Conservation (phyloP, 64 coral and sea anemone species). For the Astreopora myriophthalma region DNA sequence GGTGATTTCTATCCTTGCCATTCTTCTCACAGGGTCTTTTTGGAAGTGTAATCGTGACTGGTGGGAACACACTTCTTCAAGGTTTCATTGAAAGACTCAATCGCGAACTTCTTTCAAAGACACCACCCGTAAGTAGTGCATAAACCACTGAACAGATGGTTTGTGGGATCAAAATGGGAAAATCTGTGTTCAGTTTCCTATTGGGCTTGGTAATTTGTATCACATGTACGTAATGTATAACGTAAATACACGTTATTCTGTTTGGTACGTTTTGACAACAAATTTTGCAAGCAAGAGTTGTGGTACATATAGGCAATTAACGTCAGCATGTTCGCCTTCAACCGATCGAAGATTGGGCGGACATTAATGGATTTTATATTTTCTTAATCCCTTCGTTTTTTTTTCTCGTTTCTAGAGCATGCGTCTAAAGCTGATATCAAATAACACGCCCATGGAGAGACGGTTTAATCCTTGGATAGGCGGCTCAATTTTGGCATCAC, state of each 20-base stretch:
- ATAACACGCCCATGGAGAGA: constrained; percentile 87
- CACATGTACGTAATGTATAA: too few relatives aligned
- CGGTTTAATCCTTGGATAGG: constrained; percentile 98
- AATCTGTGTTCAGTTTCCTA: too few relatives aligned
- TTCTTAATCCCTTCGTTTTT: neutral
- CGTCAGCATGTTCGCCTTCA: too few relatives aligned
- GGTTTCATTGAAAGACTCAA: constrained; percentile 97
- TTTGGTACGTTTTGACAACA: too few relatives aligned
- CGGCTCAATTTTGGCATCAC: constrained; percentile 93
- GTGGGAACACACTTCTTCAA: constrained; percentile 92
- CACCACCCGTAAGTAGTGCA: constrained; percentile 85
- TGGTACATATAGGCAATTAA: too few relatives aligned
- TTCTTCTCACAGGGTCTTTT: constrained; percentile 80
- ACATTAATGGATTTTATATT: too few relatives aligned
- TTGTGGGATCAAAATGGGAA: too few relatives aligned
- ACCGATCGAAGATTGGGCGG: too few relatives aligned
- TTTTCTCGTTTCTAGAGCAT: constrained; percentile 67
- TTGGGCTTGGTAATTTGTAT: too few relatives aligned
- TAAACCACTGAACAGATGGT: too few relatives aligned
- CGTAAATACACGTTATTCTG: too few relatives aligned
- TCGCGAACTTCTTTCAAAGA: constrained; percentile 91
- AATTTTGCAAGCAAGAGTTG: too few relatives aligned
- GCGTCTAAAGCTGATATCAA: constrained; percentile 92
- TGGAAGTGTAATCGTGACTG: constrained; percentile 93
- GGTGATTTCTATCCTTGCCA: neutral